Evolutionary conservation across 2,797 vertebrate species (phyloP), one percentile per base, ranked within the genome.

Genomic region (Sebastes cheni): DNA sequence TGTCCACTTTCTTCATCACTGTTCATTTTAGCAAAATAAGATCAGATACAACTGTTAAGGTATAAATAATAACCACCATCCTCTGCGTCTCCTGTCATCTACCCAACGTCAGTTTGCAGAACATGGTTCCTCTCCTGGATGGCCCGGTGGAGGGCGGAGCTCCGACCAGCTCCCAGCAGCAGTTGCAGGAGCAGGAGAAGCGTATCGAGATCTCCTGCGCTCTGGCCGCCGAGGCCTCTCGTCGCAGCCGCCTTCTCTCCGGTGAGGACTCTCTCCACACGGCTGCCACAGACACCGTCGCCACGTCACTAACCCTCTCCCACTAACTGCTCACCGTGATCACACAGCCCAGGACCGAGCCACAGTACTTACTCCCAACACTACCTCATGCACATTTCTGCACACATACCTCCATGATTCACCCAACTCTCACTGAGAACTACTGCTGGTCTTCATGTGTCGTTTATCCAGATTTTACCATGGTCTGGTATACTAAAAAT

Each of bases 111-210:
- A 99, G 98, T 90, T 93, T 99, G 94, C 98, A 99, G 95, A 99
- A 98, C 20, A 92, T 99, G 88, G 95, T 99, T 83, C 98, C 98
- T 2, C 85, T 96, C 79, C 91, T 95, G 20, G 98, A 99, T n/a
- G 97, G 97, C 30, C 97, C 97, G 3, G 86, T 93, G 34, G 97
- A 99, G 13, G 20, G 93, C 12, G 94, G 95, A 52, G 92, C 94
- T 88, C 72, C 90, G 14, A 67, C 27, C 34, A 97, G 95, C 91
- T 94, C 97, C 0, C 97, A 98, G 92, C 95, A 96, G 81, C 97
- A 99, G 94, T 88, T 99, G 66, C 97, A 99, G 84, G 98, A 99
- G 91, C 97, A 99, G 89, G 98, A 99, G 93, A 99, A 99, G 92
- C 95, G 97, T 61, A 99, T 99, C 13, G 98, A 99, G 95, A 97